These are phyloP conservation scores for Alces alces DNA, from an alignment of 2,113 vertebrate genomes.

Conservation along the genomic window DNA sequence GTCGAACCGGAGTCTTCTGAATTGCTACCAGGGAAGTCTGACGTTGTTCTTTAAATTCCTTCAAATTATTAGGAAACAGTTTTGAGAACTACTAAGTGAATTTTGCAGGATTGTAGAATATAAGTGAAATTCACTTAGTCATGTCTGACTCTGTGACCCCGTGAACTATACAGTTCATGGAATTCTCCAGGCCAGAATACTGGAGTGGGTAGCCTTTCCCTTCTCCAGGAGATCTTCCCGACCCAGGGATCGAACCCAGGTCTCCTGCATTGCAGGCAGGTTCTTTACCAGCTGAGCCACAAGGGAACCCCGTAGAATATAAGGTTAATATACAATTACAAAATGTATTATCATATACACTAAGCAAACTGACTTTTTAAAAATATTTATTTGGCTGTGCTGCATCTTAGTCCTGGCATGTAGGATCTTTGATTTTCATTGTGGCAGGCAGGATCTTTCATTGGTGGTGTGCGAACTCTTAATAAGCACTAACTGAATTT, in stretches of 20 bases:
- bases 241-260: neutral
- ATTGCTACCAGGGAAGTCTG: neutral
- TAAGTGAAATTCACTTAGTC: neutral
- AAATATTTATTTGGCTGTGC: neutral
- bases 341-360: neutral
- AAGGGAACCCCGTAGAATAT: neutral
- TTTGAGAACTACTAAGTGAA: neutral
- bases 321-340: neutral
- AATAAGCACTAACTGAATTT: neutral
- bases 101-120: neutral
- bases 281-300: neutral
- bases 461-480: neutral
- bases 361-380: neutral
- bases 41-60: neutral
- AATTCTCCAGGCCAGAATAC: neutral
- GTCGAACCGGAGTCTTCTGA: fast-evolving
- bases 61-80: neutral
- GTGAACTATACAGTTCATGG: neutral
- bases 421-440: neutral
- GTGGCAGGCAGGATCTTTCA: neutral
- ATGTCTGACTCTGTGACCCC: neutral
- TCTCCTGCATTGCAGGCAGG: neutral
- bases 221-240: neutral
- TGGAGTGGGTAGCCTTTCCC: neutral
- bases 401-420: neutral